Evolutionary conservation across 1,140 invertebrate species (phyloP).

Genomic region (Drosophila subpulchrella): DNA sequence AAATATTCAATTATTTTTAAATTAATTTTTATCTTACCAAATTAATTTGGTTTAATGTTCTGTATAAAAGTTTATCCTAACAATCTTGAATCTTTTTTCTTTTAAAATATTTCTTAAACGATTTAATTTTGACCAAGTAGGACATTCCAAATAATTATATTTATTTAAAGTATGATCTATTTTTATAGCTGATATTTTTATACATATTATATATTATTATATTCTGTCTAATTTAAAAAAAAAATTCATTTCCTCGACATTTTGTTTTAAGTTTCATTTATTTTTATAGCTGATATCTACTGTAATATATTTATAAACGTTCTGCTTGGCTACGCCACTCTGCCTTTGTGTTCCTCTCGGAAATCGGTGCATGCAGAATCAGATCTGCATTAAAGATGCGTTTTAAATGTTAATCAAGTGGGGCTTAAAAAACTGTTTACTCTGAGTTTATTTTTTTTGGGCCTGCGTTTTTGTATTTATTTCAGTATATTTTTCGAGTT

Average conservation of each 20-base stretch:
- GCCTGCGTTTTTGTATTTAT: slow-evolving; percentile 31
- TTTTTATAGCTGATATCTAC: background rate
- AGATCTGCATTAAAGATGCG: slow-evolving; percentile 57
- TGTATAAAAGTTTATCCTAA: no score
- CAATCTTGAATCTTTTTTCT: no score
- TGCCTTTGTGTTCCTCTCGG: slow-evolving; percentile 14
- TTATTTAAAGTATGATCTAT: background rate
- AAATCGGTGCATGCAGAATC: slow-evolving; percentile 48
- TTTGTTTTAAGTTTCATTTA: background rate
- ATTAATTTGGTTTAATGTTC: no score
- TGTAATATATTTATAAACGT: slow-evolving; percentile 21
- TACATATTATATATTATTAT: no score
- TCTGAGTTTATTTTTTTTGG: slow-evolving; percentile 12
- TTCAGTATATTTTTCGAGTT: slow-evolving; percentile 33
- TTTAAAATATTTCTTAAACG: background rate
- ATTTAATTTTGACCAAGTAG: no score
- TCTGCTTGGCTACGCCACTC: slow-evolving; percentile 57
- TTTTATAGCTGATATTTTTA: background rate
- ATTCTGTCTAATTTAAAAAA: no score
- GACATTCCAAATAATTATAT: background rate
- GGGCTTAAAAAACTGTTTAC: slow-evolving; percentile 45
- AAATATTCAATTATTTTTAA: background rate
- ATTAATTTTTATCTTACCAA: no score
- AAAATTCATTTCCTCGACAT: no score
- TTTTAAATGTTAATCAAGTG: slow-evolving; percentile 70